phyloP scores from a whole-genome alignment of 2,113 vertebrate genomes.

The Electrona antarctica region DNA sequence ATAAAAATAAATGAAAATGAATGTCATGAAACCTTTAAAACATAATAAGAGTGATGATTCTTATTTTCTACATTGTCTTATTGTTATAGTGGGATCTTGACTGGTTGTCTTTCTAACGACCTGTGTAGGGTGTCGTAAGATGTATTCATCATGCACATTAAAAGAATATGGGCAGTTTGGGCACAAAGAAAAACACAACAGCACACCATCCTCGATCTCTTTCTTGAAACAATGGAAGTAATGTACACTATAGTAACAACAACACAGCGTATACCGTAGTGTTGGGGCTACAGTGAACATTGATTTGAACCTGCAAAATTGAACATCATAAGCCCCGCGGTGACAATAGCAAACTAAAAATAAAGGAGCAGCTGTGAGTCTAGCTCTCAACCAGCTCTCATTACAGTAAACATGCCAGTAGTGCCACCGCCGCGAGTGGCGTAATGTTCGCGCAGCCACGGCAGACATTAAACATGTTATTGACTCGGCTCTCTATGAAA shows the following conservation, averaged over 20 bases:
- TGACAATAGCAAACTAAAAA: constrained; percentile 47
- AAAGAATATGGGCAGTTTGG: constrained; percentile 35
- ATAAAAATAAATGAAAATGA: not conserved
- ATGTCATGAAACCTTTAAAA: constrained; percentile 1
- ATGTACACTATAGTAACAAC: constrained; percentile 19
- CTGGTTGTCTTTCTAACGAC: constrained; percentile 55
- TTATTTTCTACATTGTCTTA: constrained; percentile 64
- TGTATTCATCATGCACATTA: constrained; percentile 51
- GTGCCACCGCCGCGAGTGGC: constrained; percentile 12
- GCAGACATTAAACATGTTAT: constrained; percentile 31
- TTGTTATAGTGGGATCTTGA: constrained; percentile 69
- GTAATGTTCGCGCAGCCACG: constrained; percentile 26
- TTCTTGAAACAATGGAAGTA: not conserved
- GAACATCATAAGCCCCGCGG: constrained; percentile 35
- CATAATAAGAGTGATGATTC: constrained; percentile 51
- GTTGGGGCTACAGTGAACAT: not conserved
- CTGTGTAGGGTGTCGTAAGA: constrained; percentile 55
- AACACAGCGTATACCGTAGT: constrained; percentile 25
- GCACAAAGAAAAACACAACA: constrained; percentile 15
- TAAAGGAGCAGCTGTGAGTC: constrained; percentile 52
- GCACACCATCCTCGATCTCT: constrained; percentile 4
- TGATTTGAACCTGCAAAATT: constrained; percentile 22
- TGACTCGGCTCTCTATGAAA: constrained; percentile 18
- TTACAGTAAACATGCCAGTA: constrained; percentile 5
- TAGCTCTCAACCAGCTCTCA: constrained; percentile 22